These are phyloP conservation scores for Oryzias curvinotus DNA, from an alignment of 2,113 vertebrate species.

Conservation along the genomic window DNA sequence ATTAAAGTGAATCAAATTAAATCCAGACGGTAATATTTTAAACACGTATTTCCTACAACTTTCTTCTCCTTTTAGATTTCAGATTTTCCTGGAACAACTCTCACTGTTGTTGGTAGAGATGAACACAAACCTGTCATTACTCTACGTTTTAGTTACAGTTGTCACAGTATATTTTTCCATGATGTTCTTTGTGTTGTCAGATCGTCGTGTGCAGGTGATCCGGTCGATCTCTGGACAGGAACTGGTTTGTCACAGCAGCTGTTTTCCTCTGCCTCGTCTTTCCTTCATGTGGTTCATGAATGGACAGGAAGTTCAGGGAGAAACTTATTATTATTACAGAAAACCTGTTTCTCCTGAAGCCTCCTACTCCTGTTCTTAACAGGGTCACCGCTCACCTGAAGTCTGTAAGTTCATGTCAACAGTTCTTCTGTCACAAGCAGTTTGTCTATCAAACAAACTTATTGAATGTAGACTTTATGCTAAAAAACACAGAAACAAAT, in stretches of 20 bases:
- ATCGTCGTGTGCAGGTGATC: not conserved
- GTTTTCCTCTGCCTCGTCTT: not conserved
- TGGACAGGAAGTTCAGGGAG: not conserved
- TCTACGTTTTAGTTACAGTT: no score
- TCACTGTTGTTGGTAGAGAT: not conserved
- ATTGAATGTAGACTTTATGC: no score
- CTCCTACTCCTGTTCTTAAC: not conserved
- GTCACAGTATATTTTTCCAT: not conserved
- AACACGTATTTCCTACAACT: no score
- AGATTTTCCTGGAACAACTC: not conserved
- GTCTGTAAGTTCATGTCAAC: no score
- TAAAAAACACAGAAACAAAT: no score
- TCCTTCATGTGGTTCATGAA: constrained; percentile 18
- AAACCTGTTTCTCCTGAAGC: not conserved
- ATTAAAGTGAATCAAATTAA: no score
- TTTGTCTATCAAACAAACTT: no score
- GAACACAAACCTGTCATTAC: not conserved
- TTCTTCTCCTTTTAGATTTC: no score
- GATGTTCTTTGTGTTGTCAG: not conserved
- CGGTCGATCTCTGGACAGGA: no score
- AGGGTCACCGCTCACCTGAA: no score
- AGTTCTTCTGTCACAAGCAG: no score
- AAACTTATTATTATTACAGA: rapidly evolving
- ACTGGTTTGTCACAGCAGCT: constrained; percentile 5
- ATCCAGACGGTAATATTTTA: no score